Evolutionary conservation across 1,140 invertebrate genomes (phyloP), one percentile per base, ranked within the genome.

Genomic region (Callitettix versicolor): DNA sequence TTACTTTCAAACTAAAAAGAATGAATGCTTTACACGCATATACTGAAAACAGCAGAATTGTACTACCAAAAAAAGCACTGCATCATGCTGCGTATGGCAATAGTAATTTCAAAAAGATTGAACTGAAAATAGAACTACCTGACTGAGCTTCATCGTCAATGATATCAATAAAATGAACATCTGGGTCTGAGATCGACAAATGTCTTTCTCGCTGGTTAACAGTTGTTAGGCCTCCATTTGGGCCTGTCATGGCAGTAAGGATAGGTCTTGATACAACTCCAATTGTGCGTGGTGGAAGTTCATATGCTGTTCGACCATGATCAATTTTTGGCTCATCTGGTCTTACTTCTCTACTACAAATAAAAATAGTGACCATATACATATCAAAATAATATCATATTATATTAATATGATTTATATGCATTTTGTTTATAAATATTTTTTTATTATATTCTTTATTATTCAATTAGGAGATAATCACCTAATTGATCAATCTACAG

Each of bases 161-260:
- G 7, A 46, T 46, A 63, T 87, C 84, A 60, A 88, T 86, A 60
- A 82, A 87, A 67, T 85, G 82, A 20, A 87, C 82, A 64, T 86
- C 84, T 33, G 79, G 74, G 54, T 85, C 83, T 50, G 73, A 76
- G 40, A 76, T 72, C 58, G 79, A 80, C 44, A 84, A 69, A 68
- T 83, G 81, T 54, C 78, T 75, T 62, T 82, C 77, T 56, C 75
- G 76, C 22, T 78, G 67, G 67, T 81, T 83, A 5, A 89, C 84
- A 14, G 81, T 79, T 1, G 83, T 85, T 11, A 88, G 73, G 5
- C 85, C 87, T 48, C 82, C 84, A 57, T 85, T 79, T 1, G 87
- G 87, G 2, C 87, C 87, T 5, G 86, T 88, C 60, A 76, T 79
- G 33, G 85, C 80, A 15, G 83, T 77, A 24, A 80, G 69, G 36